Base-by-base conservation (phyloP, 1,140 invertebrate genomes). In the Drosophila simulans region DNA sequence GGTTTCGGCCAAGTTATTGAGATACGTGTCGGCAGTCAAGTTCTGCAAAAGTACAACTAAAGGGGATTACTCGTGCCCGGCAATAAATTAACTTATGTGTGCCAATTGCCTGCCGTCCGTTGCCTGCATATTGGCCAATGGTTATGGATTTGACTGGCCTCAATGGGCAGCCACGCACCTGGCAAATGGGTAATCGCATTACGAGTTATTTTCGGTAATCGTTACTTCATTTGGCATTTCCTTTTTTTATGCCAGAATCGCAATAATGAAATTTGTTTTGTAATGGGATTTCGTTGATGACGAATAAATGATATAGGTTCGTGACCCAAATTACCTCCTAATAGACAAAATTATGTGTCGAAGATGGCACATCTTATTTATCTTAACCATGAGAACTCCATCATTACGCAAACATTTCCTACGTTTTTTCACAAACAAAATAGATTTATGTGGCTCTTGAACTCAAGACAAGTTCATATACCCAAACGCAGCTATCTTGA, bases 11-110 rank as follows among this genome's bases (percentile, higher is more conserved):
- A 46, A 34, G 15, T 65, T 52, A 65, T 27, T 63, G 13, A 55
- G 54, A 43, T 58, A 82, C 82, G 79, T 88, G 82, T 76, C 80
- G 77, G 65, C 48, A 57, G 45, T 42, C 65, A 55, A 49, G 52
- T 71, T 71, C 68, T 70, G 65, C 65, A 49, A 35, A 64, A 39
- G 53, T 39, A 64, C 34, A 48, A 39, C 35, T 8, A 35, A 65
- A 35, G 43, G 31, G 55, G 43, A 65, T 58, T 58, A 39, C 62
- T 31, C 60, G 49, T 34, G 35, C 27, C 59, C 31, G 59, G 49
- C n/a, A 54, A 45, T 63, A 54, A 54, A 54, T 63, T 20, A 43
- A 48, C 22, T 37, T 46, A 27, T 46, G 42, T 70, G 57, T 62
- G 64, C 63, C 55, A 65, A 59, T 59, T 70, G 51, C 63, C 62